Conservation (phyloP, 2,797 vertebrate genomes). For the Acanthurus leucopareius region DNA sequence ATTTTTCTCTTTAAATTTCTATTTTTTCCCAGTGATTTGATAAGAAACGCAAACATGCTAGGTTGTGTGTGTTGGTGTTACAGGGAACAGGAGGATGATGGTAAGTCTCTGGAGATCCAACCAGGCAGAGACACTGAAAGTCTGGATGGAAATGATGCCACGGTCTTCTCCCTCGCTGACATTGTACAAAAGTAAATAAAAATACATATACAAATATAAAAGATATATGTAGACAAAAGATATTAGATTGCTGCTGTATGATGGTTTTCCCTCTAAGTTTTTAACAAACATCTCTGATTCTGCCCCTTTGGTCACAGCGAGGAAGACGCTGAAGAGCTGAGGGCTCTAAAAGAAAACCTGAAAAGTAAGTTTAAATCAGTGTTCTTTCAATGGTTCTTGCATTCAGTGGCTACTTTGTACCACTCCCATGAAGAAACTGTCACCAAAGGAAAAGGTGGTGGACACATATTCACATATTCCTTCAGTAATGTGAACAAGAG, state of each 20-base stretch:
- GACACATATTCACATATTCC: background rate
- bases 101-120: constrained; percentile 32
- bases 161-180: constrained; percentile 70
- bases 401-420: background rate
- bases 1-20: no score
- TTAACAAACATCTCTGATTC: background rate
- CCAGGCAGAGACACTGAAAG: constrained; percentile 71
- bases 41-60: background rate
- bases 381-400: background rate
- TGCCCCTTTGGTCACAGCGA: constrained; percentile 63
- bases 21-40: background rate
- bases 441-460: background rate
- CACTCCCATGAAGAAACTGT: background rate
- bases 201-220: constrained; percentile 19
- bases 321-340: constrained; percentile 71
- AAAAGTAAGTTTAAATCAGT: constrained; percentile 62
- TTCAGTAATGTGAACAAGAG: no score
- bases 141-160: constrained; percentile 68
- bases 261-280: background rate
- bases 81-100: constrained; percentile 74
- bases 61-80: constrained; percentile 7
- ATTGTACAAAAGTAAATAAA: constrained; percentile 74
- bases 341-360: constrained; percentile 42
- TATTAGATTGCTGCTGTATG: background rate
- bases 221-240: background rate